phyloP scores from a whole-genome alignment of 2,888 invertebrate species.

The Pemphredon lugubris region DNA sequence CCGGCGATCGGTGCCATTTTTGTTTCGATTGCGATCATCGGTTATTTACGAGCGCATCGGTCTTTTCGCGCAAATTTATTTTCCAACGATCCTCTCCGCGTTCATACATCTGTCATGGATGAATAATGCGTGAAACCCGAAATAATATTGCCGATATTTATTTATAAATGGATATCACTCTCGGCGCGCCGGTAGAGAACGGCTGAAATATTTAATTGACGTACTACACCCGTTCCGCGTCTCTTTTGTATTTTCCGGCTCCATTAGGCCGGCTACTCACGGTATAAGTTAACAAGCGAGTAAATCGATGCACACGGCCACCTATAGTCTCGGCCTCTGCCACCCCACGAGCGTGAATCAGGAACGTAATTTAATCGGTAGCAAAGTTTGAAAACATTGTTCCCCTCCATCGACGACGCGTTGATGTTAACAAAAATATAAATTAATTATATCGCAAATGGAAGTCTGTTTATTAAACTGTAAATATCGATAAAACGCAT shows the following conservation, averaged over 20 bases:
- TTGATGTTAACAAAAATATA: not conserved
- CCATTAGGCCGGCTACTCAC: conserved; percentile 1
- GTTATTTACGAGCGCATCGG: too few relatives aligned
- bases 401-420: conserved; percentile 14
- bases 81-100: too few relatives aligned
- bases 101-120: too few relatives aligned
- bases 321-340: not conserved
- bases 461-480: not conserved
- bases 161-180: too few relatives aligned
- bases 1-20: too few relatives aligned
- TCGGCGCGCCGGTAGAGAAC: too few relatives aligned
- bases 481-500: too few relatives aligned
- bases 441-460: not conserved
- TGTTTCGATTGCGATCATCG: not conserved
- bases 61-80: too few relatives aligned
- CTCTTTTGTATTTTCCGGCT: not conserved
- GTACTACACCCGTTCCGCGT: too few relatives aligned
- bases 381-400: conserved; percentile 29
- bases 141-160: too few relatives aligned
- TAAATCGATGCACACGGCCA: conserved; percentile 8
- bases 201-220: too few relatives aligned
- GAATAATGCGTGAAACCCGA: too few relatives aligned
- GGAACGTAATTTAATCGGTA: conserved; percentile 30
- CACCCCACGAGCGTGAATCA: conserved; percentile 3
- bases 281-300: conserved; percentile 11